Evolutionary conservation across 2,888 invertebrate genomes (phyloP), one percentile per base, ranked within the genome.

Genomic region (Orthosia incerta): DNA sequence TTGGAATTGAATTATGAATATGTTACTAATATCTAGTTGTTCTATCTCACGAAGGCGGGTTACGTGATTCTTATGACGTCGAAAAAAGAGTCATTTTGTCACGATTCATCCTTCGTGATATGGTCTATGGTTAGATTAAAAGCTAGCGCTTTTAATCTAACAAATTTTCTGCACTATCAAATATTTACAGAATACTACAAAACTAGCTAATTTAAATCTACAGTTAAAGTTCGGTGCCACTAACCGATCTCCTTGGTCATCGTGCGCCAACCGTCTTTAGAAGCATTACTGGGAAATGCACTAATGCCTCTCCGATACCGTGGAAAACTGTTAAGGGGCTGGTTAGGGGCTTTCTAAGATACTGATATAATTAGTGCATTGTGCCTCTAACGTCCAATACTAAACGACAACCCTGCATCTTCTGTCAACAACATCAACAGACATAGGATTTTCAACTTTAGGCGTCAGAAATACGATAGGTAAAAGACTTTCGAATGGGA

Each of bases 261-360:
- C 94, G 93, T 91, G 91, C 90, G 90, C 90, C 93, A 91, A 93
- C 92, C 94, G 94, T 95, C 95, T 95, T 95, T 95, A 93, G 94
- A 91, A 91, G 95, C 94, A 96, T 96, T 96, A 96, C 94, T 89
- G 94, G 86, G 93, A 95, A 96, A 95, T 96, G 95, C 95, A 95
- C 95, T 96, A 96, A 96, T 95, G 95, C 96, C 91, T 90, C 92
- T 92, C 84, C 94, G 90, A 94, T 94, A 94, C 94, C 88, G 90
- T 91, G 95, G 94, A 96, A 96, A 96, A 96, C 95, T 95, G 96
- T 95, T 96, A 96, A 96, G 96, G 96, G 96, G 95, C 92, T 94
- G 95, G 95, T 95, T 95, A 94, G 95, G 87, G 94, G 95, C 95
- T 95, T 95, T 94, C 96, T 95, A 94, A 95, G 95, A 95, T 93